Evolutionary conservation across 2,888 invertebrate species (phyloP), one percentile per base, ranked within the genome.

Genomic region (Latrodectus hesperus): DNA sequence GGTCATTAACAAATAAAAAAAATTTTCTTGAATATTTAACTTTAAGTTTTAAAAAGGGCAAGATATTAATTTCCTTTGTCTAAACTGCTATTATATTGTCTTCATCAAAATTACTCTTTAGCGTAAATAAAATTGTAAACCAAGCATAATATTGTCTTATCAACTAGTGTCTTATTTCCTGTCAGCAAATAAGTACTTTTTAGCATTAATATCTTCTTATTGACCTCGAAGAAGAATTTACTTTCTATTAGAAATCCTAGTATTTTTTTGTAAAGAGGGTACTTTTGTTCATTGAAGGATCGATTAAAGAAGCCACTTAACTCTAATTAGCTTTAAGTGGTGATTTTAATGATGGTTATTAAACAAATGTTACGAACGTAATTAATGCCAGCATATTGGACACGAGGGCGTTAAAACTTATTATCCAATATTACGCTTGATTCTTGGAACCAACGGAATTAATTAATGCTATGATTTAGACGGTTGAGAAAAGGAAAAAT

Each of bases 271-370:
- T 38, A 38, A 38, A 38, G 6, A 38, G 38, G 38, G 4, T 38
- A 38, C 38, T 60, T n/a, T 60, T 60, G n/a, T 60, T 60, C 51
- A 26, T 26, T 17, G 52, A 74, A 76, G 75, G 75, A 82, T 70
- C 55, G 74, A 70, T 82, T 82, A 52, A 38, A 75, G 68, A 55
- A 75, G 55, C 67, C 82, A 75, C 75, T 82, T 75, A 49, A 60
- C 53, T 26, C 49, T 82, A 82, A 75, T 82, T 82, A 82, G 68
- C 75, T 70, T 60, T 82, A 76, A 82, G 82, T 82, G 82, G 68
- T 55, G 75, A 82, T 82, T 82, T 75, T 82, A 75, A 75, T 82
- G 82, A 68, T 68, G 75, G 82, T 75, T 82, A 82, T 82, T 82
- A 82, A 82, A 75, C 82, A 82, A 75, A 82, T 82, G 75, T 75